phyloP scores from a whole-genome alignment of 2,797 vertebrate genomes.

The Poliocrania exsul region DNA sequence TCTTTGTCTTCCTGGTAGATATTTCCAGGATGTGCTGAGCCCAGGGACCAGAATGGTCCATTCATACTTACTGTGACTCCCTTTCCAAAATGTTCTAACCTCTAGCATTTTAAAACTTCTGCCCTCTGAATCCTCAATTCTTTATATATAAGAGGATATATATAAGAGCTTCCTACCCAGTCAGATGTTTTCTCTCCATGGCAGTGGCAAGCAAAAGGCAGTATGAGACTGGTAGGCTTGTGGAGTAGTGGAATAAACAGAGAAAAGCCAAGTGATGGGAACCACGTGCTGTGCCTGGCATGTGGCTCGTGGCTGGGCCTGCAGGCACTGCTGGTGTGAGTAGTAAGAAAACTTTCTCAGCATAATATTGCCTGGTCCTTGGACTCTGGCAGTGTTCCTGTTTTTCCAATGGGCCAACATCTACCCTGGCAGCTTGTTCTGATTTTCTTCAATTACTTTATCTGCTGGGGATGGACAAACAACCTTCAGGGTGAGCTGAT shows the following conservation, averaged over 20 bases:
- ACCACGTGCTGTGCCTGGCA: neutral
- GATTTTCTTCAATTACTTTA: neutral
- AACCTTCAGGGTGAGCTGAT: neutral
- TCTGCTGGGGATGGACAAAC: neutral
- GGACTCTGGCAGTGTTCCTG: neutral
- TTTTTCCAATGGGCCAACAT: neutral
- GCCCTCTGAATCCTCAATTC: neutral
- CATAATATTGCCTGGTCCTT: neutral
- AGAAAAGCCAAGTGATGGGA: neutral
- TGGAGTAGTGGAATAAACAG: neutral
- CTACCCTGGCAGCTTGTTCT: neutral
- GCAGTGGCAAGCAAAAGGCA: neutral
- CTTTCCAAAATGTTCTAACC: neutral
- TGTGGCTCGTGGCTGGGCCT: neutral
- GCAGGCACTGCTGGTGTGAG: neutral
- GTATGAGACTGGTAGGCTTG: neutral
- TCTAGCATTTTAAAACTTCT: neutral
- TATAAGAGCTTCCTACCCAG: neutral
- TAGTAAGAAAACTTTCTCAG: neutral
- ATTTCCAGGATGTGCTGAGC: neutral
- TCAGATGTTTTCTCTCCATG: neutral
- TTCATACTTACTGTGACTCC: neutral
- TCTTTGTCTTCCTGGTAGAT: neutral
- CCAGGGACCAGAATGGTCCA: rapidly evolving
- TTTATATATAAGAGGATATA: neutral